phyloP scores from a whole-genome alignment of 2,797 vertebrate species.

The Anisognathus igniventris region DNA sequence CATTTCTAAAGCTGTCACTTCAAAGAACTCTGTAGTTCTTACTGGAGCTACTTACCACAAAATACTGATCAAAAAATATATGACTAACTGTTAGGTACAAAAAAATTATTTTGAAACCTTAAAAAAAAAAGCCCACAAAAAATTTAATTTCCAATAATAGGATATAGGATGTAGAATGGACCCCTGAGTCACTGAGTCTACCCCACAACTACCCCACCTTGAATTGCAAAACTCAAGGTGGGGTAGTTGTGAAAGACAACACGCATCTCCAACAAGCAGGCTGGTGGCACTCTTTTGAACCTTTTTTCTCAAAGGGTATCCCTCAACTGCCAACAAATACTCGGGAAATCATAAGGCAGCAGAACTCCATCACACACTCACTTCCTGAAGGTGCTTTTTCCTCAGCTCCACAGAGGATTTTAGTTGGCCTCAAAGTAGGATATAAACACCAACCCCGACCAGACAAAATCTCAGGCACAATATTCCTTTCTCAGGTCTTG shows the following conservation, averaged over 20 bases:
- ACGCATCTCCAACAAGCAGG: background rate
- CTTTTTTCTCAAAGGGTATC: background rate
- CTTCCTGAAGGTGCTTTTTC: background rate
- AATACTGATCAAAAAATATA: background rate
- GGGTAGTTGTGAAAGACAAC: background rate
- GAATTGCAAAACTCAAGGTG: background rate
- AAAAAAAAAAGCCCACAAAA: background rate
- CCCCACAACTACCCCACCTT: background rate
- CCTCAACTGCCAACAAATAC: background rate
- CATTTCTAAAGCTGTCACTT: background rate
- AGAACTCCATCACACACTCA: background rate
- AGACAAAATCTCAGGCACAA: background rate
- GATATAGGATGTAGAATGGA: background rate
- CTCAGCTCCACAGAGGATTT: background rate
- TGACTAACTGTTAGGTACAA: background rate
- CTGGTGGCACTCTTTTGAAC: accelerated
- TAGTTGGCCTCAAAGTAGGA: background rate
- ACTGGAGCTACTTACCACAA: background rate
- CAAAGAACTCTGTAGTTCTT: background rate
- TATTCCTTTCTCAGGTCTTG: background rate
- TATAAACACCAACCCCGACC: background rate
- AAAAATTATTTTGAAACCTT: background rate
- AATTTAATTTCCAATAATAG: background rate
- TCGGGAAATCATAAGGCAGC: background rate
- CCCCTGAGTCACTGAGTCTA: background rate